Evolutionary conservation across 2,888 invertebrate genomes (phyloP).

Genomic region (Sarcophaga subvicina): DNA sequence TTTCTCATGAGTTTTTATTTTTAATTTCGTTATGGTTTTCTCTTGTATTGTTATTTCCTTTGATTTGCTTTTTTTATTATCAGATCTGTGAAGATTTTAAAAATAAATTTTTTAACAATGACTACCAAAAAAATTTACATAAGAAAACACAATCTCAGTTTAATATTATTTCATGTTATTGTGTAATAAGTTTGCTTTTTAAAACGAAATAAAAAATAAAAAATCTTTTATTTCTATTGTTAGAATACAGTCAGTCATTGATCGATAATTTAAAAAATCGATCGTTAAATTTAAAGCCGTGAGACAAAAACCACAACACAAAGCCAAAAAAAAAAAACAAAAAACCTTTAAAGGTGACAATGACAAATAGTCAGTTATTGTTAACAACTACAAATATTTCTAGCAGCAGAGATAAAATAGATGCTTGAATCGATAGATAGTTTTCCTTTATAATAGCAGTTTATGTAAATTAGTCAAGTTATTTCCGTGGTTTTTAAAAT

Average conservation of each 20-base stretch:
- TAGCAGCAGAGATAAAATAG: no score
- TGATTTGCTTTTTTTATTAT: neutral
- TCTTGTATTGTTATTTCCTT: neutral
- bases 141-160: constrained; percentile 12
- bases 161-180: constrained; percentile 22
- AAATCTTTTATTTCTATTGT: constrained; percentile 37
- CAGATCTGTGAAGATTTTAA: neutral
- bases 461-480: no score
- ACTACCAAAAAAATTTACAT: constrained; percentile 27
- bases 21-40: neutral
- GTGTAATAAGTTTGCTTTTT: constrained; percentile 13
- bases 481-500: no score
- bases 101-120: neutral
- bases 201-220: neutral
- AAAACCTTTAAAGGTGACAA: neutral
- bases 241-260: constrained; percentile 42
- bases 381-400: neutral
- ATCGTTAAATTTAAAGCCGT: no score
- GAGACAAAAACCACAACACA: no score
- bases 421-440: no score
- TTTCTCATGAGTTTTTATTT: neutral
- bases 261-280: constrained; percentile 18
- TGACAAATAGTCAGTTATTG: constrained; percentile 19
- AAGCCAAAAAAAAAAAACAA: neutral
- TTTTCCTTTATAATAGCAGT: no score